Base-by-base conservation (phyloP, 2,113 vertebrate species). In the Geothlypis trichas region DNA sequence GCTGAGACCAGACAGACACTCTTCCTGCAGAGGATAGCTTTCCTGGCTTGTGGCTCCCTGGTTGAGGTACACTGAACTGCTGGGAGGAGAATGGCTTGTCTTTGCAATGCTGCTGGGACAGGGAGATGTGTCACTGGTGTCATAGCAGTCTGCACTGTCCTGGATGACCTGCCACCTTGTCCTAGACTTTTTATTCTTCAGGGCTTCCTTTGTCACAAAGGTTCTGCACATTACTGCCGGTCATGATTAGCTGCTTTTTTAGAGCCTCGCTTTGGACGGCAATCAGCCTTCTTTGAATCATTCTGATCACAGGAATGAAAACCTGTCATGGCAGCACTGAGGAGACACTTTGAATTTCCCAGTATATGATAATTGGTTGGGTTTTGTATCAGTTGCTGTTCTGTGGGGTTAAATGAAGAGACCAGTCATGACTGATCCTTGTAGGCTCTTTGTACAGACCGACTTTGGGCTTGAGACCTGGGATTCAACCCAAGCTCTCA, bases 361-460 rank as follows among this genome's bases (percentile, higher is more conserved):
- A 73, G 21, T 15, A 8, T 9, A 13, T 0, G 3, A 10, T 15
- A 69, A 41, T 3, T 41, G 13, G 3, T 35, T 59, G n/a, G 8
- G 8, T 10, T 94, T 86, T 69, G 13, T 73, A 57, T 23, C 20
- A 37, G 11, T 26, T 75, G 46, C 27, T 39, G 9, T 54, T 89
- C 55, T 54, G 5, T 44, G 33, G 37, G 33, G 24, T 63, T 65
- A 63, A 85, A 75, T 23, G 27, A 59, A 65, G 62, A 86, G 15
- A 23, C 12, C 58, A 92, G 16, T 11, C 20, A 17, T 23, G 35
- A 63, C 15, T 54, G 37, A 54, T 58, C 22, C 59, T 30, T n/a
- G 9, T 20, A 87, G 15, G 9, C 21, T 62, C 49, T 55, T 67
- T 54, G 14, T 19, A 51, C 21, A 55, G 63, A 72, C 31, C 2